Base-by-base conservation (phyloP, 2,888 invertebrate species). In the Fissipunctia ypsillon region DNA sequence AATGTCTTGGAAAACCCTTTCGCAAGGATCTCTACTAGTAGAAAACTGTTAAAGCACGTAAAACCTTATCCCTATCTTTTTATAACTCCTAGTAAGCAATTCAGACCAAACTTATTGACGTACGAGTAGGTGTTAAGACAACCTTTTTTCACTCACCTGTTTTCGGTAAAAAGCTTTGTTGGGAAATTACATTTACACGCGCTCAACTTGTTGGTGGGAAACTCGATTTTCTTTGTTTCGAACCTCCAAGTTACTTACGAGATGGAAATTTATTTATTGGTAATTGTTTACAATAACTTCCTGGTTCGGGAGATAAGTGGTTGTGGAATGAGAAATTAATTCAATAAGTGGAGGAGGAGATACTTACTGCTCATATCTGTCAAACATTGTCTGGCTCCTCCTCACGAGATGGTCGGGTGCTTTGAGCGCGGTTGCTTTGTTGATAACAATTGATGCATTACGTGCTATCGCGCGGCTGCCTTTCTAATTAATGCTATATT, bases 291-390 rank as follows among this genome's bases (percentile, higher is more conserved):
- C 84, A 86, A 88, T 88, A 83, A 87, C 87, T 89, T 86, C 76
- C 81, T 78, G 83, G 80, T 84, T 83, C 61, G 77, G 80, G 76
- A 88, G 84, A 82, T 83, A 82, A 86, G 84, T 85, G 81, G 75
- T 85, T 80, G 81, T 82, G 84, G 83, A 85, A 89, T 89, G 86
- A 84, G 87, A 88, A 90, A 89, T 88, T 88, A 89, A 90, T 90
- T 88, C 80, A 86, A 88, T 88, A 86, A 88, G 59, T 57, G 72
- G 57, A 43, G 45, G 64, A 65, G 67, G 75, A 50, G n/a, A 38
- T 25, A 25, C 3, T n/a, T 25, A 25, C 3, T n/a, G 31, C 31
- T 64, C 64, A 78, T 82, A 81, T 84, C 80, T 81, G 79, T 76
- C 81, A 78, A 78, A 82, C 81, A 84, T 83, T 80, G 76, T 68